Base-by-base conservation (phyloP, 2,113 vertebrate species). In the Zingel zingel region DNA sequence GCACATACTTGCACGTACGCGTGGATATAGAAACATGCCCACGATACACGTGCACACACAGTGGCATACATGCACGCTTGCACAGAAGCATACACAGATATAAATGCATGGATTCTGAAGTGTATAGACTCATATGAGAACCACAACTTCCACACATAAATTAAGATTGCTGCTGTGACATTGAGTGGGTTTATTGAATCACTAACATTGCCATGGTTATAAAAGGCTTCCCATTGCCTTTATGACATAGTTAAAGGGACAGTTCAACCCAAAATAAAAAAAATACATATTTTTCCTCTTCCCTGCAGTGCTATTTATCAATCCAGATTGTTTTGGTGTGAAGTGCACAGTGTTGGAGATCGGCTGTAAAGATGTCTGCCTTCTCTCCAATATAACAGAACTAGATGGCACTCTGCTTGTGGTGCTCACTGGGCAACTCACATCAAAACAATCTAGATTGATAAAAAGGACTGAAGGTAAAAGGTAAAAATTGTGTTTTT, bases 41-140 rank as follows among this genome's bases (percentile, higher is more conserved):
- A 11, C 0, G 8, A 14, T 43, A 51, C 45, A 71, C 27, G n/a
- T 36, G 50, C 50, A 58, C 23, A 30, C 1, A 1, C 47, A 25
- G 14, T n/a, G 4, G 23, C 36, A 51, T 9, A 25, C 5, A 6
- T 56, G 13, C 19, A 64, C 12, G 11, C 15, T 1, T 16, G 33
- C 53, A 50, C 39, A 64, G 21, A 33, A n/a, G 59, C 21, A 27
- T 12, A 23, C 27, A 36, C 21, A 36, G 8, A 66, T 33, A 33
- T 48, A 53, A 77, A 61, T 68, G 51, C 18, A 76, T n/a, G 10
- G 21, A 77, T 74, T 56, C 15, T 73, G 65, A 14, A 67, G 54
- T 14, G 43, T 39, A 6, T 15, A 57, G 30, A 64, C 30, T 45
- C 18, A 53, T 4, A 11, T 30, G 47, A 48, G 25, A 57, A 62